These are phyloP conservation scores for Hucho hucho DNA, from an alignment of 2,113 vertebrate genomes.

Conservation along the genomic window DNA sequence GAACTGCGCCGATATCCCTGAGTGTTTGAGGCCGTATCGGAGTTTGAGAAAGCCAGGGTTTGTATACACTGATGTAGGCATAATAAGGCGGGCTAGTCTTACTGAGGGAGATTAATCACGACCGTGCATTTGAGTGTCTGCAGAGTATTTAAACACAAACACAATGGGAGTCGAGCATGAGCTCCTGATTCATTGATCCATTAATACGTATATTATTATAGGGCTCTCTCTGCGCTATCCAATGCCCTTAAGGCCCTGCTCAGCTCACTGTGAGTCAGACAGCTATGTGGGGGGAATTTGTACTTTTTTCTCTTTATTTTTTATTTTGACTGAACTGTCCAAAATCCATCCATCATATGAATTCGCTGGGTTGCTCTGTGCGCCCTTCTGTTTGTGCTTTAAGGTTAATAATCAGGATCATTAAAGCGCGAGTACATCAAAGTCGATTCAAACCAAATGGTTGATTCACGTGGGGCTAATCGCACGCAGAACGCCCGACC, in stretches of 20 bases:
- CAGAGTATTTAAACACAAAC: constrained; percentile 42
- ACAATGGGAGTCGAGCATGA: constrained; percentile 44
- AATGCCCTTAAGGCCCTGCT: not conserved
- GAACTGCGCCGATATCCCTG: constrained; percentile 64
- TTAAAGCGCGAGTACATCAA: constrained; percentile 45
- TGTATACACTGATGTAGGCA: constrained; percentile 67
- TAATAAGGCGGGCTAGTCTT: constrained; percentile 59
- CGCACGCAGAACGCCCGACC: constrained; percentile 12
- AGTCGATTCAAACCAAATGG: constrained; percentile 56
- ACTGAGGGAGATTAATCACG: constrained; percentile 59
- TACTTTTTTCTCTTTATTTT: constrained; percentile 5
- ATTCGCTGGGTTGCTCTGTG: not conserved
- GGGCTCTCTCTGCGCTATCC: not conserved
- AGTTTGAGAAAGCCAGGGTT: constrained; percentile 66
- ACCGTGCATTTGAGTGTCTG: constrained; percentile 57
- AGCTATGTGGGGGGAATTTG: not conserved
- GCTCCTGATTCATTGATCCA: not conserved
- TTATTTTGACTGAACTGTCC: constrained; percentile 3
- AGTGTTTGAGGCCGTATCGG: constrained; percentile 61
- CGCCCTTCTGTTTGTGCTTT: constrained; percentile 38
- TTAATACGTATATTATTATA: not conserved
- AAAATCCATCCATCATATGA: constrained; percentile 7
- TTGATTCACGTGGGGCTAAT: constrained; percentile 27
- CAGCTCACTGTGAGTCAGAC: not conserved
- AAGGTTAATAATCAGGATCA: constrained; percentile 49